A percentile compares a stretch with the other conserved stretches of the same genome.
Evolutionary conservation across 1,140 invertebrate species (phyloP).

Genomic region (Ostrea edulis): DNA sequence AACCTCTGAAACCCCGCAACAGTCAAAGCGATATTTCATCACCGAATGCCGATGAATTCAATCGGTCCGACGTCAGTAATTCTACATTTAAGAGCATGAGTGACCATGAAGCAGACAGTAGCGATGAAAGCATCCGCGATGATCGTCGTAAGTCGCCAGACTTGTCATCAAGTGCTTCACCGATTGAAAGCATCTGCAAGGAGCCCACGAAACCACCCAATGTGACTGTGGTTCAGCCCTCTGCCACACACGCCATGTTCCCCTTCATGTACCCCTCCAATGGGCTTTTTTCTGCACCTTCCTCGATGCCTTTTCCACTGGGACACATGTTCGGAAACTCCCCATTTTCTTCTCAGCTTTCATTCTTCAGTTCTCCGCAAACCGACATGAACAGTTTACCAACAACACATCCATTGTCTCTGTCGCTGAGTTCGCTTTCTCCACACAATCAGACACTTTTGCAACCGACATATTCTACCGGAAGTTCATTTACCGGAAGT

Average conservation of each 20-base stretch:
- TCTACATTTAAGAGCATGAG: constrained; percentile 44
- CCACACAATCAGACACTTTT: constrained; percentile 49
- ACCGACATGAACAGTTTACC: constrained; percentile 54
- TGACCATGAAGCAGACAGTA: constrained; percentile 47
- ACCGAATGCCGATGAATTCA: constrained; percentile 40
- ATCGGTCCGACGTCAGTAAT: constrained; percentile 44
- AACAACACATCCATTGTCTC: constrained; percentile 51
- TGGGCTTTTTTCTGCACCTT: constrained; percentile 57
- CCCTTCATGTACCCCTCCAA: constrained; percentile 59
- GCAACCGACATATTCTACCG: constrained; percentile 52
- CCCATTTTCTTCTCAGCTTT: constrained; percentile 53
- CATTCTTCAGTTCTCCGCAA: constrained; percentile 52
- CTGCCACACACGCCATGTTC: constrained; percentile 58
- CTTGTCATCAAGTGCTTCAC: constrained; percentile 30
- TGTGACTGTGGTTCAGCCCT: constrained; percentile 58
- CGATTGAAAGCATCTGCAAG: constrained; percentile 26
- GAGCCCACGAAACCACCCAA: constrained; percentile 56
- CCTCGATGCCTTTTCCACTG: constrained; percentile 55
- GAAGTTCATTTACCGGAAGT: constrained; percentile 42
- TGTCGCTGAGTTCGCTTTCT: constrained; percentile 48
- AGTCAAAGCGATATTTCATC: neutral
- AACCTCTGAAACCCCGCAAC: neutral
- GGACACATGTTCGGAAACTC: constrained; percentile 56
- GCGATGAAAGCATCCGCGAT: constrained; percentile 52
- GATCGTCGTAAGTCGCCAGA: constrained; percentile 51